These are phyloP conservation scores for Helicoverpa armigera DNA, from an alignment of 1,140 invertebrate species.

Conservation along the genomic window DNA sequence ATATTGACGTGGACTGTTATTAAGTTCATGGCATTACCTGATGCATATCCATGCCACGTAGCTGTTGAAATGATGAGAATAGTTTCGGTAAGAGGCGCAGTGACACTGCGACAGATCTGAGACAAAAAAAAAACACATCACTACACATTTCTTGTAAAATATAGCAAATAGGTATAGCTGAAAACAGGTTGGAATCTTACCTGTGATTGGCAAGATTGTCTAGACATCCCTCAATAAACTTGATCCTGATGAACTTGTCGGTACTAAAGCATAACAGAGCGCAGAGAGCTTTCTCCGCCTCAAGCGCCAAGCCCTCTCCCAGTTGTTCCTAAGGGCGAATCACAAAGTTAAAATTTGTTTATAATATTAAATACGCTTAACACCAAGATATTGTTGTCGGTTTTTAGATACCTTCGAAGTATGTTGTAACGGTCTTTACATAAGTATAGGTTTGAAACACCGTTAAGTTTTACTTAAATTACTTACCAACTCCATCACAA, in stretches of 20 bases:
- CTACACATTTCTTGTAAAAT: background rate
- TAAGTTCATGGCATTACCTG: slow-evolving; percentile 75
- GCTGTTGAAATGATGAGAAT: slow-evolving; percentile 96
- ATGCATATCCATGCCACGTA: slow-evolving; percentile 93
- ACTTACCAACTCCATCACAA: too few species aligned
- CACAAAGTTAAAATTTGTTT: background rate
- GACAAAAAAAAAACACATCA: slow-evolving; percentile 53
- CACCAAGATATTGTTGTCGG: too few species aligned
- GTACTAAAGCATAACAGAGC: slow-evolving; percentile 96
- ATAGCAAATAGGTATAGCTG: background rate
- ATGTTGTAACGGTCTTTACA: too few species aligned
- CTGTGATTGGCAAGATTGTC: slow-evolving; percentile 95
- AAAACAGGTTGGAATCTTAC: slow-evolving; percentile 72
- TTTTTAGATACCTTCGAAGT: too few species aligned
- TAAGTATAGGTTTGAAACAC: too few species aligned
- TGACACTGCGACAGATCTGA: slow-evolving; percentile 95
- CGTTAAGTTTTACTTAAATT: too few species aligned
- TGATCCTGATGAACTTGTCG: slow-evolving; percentile 95
- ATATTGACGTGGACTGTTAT: too few species aligned
- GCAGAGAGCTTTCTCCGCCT: slow-evolving; percentile 96
- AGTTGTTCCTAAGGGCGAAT: slow-evolving; percentile 89
- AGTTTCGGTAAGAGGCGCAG: slow-evolving; percentile 95
- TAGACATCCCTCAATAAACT: slow-evolving; percentile 98
- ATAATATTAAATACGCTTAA: background rate
- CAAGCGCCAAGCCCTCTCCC: slow-evolving; percentile 94